Conservation (phyloP, 2,797 vertebrate genomes). For the Acanthurus tractus region DNA sequence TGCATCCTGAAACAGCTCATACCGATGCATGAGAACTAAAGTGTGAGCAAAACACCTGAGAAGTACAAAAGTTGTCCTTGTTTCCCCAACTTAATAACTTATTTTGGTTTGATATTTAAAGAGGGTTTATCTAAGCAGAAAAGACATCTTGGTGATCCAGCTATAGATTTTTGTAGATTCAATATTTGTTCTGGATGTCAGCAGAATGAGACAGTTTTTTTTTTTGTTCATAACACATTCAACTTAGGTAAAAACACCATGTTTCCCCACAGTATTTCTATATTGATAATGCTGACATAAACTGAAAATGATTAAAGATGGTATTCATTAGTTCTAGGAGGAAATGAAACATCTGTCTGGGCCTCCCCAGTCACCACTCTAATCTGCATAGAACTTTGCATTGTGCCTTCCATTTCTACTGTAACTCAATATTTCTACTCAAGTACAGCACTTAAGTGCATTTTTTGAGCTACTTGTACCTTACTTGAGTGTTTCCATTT, state of each 20-base stretch:
- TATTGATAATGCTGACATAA: conserved; percentile 5
- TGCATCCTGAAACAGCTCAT: not conserved
- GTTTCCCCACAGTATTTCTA: not conserved
- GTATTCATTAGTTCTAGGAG: conserved; percentile 12
- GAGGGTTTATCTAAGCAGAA: not conserved
- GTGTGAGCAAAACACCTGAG: not conserved
- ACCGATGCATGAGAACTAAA: not conserved
- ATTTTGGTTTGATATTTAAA: not conserved
- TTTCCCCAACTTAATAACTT: not conserved
- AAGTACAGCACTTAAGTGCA: too few relatives aligned
- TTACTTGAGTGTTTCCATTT: too few relatives aligned
- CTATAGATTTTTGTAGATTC: conserved; percentile 13
- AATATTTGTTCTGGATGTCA: conserved; percentile 4
- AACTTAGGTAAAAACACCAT: not conserved
- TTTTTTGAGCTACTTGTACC: too few relatives aligned
- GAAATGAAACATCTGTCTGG: not conserved
- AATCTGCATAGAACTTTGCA: conserved; percentile 12
- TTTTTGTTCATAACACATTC: conserved; percentile 1
- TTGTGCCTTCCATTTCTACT: too few relatives aligned
- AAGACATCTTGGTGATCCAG: not conserved
- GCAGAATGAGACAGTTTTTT: not conserved
- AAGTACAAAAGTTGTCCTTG: not conserved
- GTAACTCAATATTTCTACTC: too few relatives aligned
- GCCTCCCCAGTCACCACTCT: not conserved
- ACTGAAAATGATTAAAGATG: conserved; percentile 14